Base-by-base conservation (phyloP, 2,113 vertebrate genomes). In the Pionites leucogaster region DNA sequence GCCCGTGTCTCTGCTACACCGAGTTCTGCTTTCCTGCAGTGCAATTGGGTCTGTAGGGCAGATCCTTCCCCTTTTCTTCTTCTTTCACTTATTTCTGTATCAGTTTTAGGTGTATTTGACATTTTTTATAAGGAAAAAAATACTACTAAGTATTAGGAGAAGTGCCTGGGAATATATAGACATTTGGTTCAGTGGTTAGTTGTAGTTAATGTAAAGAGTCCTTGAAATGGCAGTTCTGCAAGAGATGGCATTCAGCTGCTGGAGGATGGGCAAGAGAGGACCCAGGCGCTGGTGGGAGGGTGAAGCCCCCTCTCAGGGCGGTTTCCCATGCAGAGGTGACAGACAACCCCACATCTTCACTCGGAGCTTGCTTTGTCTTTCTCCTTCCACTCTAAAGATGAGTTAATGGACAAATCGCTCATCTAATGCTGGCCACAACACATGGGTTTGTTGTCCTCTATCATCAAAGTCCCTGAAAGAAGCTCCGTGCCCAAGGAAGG, bases 1-100 rank as follows among this genome's bases (percentile, higher is more conserved):
- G 71, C 50, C 29, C 64, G 44, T 0, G 0, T 49, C 46, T 92
- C 46, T 24, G 42, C 42, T 52, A 47, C 10, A 13, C 9, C 2
- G 9, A 68, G 42, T 55, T 92, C 49, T 25, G n/a, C 27, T 90
- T 90, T 74, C 42, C 33, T 64, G 14, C 46, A 29, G 50, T 4
- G 23, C 41, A 27, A 3, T 33, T n/a, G 25, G 8, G 2, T 83
- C 59, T 90, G 11, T 49, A 78, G 41, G n/a, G 18, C 13, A 90
- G 31, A 46, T 37, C 22, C 23, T 91, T 93, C 27, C 12, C 8
- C 17, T 52, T 95, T 86, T 62, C 42, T 64, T 79, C 35, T 68
- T 55, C 14, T 77, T 69, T 41, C 9, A 10, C 10, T 42, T 86
- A n/a, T 59, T 68, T 85, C 19, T 90, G 2, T 64, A 10, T 68